Percentiles rank a stretch among this genome's conserved stretches.
Evolutionary conservation across 1,140 invertebrate genomes (phyloP).

Genomic region (Drosophila yakuba): DNA sequence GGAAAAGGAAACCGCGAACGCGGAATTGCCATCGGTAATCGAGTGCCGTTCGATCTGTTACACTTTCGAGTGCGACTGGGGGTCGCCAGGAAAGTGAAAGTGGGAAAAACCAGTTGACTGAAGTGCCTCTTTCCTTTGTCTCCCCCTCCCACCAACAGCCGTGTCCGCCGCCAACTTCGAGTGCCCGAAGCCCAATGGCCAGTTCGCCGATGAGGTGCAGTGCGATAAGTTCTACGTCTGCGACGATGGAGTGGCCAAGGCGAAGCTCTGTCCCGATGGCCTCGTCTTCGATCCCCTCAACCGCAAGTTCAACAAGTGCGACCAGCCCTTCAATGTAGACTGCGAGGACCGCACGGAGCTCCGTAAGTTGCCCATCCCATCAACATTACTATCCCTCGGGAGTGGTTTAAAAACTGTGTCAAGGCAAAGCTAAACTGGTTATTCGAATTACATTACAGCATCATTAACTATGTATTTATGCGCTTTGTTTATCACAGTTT

Average conservation of each 20-base stretch:
- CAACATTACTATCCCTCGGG: background rate
- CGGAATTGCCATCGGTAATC: slow-evolving; percentile 28
- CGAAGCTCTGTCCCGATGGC: slow-evolving; percentile 93
- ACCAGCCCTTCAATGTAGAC: slow-evolving; percentile 95
- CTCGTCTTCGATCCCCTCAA: slow-evolving; percentile 93
- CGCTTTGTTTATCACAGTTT: too few species aligned
- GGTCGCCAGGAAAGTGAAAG: slow-evolving; percentile 46
- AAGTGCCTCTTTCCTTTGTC: slow-evolving; percentile 23
- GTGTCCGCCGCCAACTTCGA: slow-evolving; percentile 86
- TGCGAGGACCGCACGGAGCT: slow-evolving; percentile 93
- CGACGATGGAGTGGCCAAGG: slow-evolving; percentile 88
- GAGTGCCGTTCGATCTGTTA: slow-evolving; percentile 40
- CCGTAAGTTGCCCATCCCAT: slow-evolving; percentile 87
- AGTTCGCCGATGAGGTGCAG: slow-evolving; percentile 91
- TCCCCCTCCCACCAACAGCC: slow-evolving; percentile 85
- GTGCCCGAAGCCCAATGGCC: slow-evolving; percentile 91
- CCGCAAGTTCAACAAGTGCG: slow-evolving; percentile 94
- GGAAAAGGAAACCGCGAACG: slow-evolving; percentile 38
- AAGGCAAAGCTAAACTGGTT: background rate
- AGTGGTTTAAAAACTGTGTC: background rate
- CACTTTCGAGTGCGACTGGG: slow-evolving; percentile 26
- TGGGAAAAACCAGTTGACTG: slow-evolving; percentile 48
- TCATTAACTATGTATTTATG: too few species aligned
- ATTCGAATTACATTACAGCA: background rate
- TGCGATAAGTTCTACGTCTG: slow-evolving; percentile 95